Percentiles rank a stretch among this genome's conserved stretches.
Evolutionary conservation across 2,797 vertebrate species (phyloP).

Genomic region (Catamblyrhynchus diadema): DNA sequence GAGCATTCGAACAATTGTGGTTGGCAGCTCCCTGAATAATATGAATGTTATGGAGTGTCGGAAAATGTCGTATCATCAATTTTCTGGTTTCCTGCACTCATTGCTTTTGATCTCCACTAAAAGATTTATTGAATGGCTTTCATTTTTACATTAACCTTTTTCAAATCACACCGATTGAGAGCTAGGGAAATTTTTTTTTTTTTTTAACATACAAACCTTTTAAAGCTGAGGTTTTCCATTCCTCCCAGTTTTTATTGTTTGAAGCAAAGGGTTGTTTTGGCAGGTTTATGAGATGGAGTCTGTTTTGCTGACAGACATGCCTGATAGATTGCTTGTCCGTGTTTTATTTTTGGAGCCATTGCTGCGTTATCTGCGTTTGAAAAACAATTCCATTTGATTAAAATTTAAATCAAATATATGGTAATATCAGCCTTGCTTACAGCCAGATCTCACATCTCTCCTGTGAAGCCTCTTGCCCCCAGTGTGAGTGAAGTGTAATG

Average conservation of each 20-base stretch:
- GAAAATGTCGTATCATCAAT: conserved; percentile 46
- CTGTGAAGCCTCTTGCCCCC: neutral
- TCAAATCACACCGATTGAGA: conserved; percentile 15
- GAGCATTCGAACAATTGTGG: conserved; percentile 15
- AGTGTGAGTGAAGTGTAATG: neutral
- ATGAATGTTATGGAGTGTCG: neutral
- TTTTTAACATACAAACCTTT: neutral
- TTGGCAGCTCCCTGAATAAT: conserved; percentile 46
- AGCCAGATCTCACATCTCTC: neutral
- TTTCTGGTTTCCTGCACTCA: conserved; percentile 45
- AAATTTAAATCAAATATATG: conserved; percentile 39
- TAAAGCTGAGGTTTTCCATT: conserved; percentile 14
- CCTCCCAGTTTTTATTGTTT: conserved; percentile 39
- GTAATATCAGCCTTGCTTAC: neutral
- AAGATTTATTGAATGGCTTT: conserved; percentile 58
- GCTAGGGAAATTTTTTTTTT: neutral
- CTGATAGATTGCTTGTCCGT: conserved; percentile 34
- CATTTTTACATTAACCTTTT: conserved; percentile 10
- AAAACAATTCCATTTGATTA: conserved; percentile 24
- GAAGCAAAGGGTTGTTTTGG: conserved; percentile 42
- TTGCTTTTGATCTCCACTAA: conserved; percentile 66
- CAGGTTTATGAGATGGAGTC: conserved; percentile 63
- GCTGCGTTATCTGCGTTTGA: neutral
- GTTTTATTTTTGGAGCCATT: conserved; percentile 39
- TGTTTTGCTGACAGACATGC: conserved; percentile 36